Base-by-base conservation (phyloP, 2,113 vertebrate genomes). In the Zapornia atra region DNA sequence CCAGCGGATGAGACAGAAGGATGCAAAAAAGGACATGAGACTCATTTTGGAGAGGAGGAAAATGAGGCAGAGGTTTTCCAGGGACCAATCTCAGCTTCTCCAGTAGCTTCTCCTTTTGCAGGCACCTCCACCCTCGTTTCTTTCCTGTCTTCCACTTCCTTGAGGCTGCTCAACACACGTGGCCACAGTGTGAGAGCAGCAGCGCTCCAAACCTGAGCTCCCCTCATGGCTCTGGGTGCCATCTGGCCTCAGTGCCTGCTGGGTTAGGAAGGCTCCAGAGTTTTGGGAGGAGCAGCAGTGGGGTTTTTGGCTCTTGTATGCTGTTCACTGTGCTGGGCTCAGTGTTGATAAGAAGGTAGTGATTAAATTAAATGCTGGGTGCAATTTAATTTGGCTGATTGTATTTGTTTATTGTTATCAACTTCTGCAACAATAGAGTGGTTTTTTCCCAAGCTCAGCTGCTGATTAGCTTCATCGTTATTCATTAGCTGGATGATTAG, bases 161-260 rank as follows among this genome's bases (percentile, higher is more conserved):
- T 20, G 57, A 57, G 86, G 73, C 38, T 72, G 36, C 42, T 80
- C 3, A 71, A n/a, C 1, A 0, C 0, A 3, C 3, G 5, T 0
- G 2, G 63, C 36, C 3, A 0, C 0, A 2, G 31, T 15, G 76
- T 40, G 40, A 36, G 69, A 70, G 70, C 44, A 66, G 51, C 36
- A 51, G 48, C 6, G 26, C 66, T 48, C 12, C 36, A 36, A 31
- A n/a, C 21, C 11, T 53, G 4, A 36, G 42, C 38, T 85, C 10
- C 8, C 38, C 53, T 69, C 1, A 1, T 15, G 36, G 36, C 20
- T 54, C 12, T 68, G 42, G 44, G 13, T 85, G 21, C 14, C 10
- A 31, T 29, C 24, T 22, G 24, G n/a, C 12, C 42, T 14, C 28
- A 31, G 21, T 0, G 0, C 15, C 17, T 34, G 19, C 48, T 26